Evolutionary conservation across 2,113 vertebrate species (phyloP), one percentile per base, ranked within the genome.

Genomic region (Semicossyphus pulcher): DNA sequence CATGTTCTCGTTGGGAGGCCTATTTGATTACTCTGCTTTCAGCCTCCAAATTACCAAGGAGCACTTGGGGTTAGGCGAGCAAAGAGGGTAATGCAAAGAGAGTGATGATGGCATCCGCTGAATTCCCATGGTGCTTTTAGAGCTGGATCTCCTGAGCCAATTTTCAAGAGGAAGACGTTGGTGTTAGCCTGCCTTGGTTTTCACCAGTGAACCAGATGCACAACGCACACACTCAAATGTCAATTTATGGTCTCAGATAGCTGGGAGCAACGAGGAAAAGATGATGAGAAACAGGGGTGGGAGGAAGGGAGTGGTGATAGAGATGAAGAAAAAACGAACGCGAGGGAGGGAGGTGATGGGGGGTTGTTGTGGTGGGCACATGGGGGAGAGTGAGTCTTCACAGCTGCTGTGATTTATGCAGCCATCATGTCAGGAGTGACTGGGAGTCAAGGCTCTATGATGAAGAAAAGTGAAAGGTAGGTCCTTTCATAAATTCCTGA

Each of bases 21-120:
- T 86, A 90, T 89, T 91, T 92, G 91, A 93, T 93, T 90, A 92
- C 91, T 83, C 75, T 85, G 88, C 86, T 91, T 90, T 91, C 85
- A 89, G 82, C 79, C 74, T 88, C 84, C 81, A 86, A 92, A 89
- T 82, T 81, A 91, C 82, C 81, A 83, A 78, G 61, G 41, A 88
- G 87, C 89, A 90, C 83, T 88, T 86, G 85, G 76, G 75, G 82
- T 89, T 77, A 80, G 78, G 69, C 48, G 60, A 89, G 81, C 72
- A 78, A 72, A 82, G 57, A 81, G 75, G 85, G 56, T 57, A 74
- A 88, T 81, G 76, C 76, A 69, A 62, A 63, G 68, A 87, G 80
- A 89, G 83, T 56, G 82, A 84, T 89, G 86, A 88, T 78, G 78
- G 76, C 83, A 85, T 87, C 84, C 66, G 64, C 48, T 84, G 26